A percentile compares a stretch with the other conserved stretches of the same genome.
Evolutionary conservation across 2,113 vertebrate species (phyloP).

Genomic region (Atrichornis clamosus): DNA sequence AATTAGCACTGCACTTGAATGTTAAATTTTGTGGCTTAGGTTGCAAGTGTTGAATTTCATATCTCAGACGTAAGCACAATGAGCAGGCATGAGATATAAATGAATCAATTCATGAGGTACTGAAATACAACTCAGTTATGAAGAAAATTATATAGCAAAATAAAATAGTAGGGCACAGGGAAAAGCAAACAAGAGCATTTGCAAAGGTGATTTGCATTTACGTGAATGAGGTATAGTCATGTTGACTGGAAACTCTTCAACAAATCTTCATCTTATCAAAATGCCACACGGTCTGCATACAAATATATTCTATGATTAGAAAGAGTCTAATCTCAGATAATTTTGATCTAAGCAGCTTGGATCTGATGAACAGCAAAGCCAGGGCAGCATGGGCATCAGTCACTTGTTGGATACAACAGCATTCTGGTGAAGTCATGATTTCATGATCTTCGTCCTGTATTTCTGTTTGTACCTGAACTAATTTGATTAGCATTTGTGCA

Average conservation of each 20-base stretch:
- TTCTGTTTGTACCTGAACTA: background rate
- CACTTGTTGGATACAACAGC: background rate
- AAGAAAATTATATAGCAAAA: background rate
- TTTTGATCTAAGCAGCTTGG: background rate
- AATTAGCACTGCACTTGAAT: background rate
- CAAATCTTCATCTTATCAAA: background rate
- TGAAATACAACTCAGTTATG: background rate
- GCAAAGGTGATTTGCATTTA: background rate
- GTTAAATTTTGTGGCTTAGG: background rate
- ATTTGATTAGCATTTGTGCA: background rate
- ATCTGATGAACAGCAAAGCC: background rate
- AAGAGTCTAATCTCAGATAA: background rate
- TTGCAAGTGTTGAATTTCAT: background rate
- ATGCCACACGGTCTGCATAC: background rate
- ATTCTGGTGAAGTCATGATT: background rate
- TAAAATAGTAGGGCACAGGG: background rate
- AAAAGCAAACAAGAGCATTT: background rate
- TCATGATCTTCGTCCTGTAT: background rate
- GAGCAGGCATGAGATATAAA: background rate
- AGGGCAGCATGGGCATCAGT: background rate
- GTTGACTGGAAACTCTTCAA: background rate
- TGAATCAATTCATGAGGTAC: rapidly evolving
- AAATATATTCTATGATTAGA: background rate
- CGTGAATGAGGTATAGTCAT: background rate
- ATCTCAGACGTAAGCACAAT: background rate